A percentile compares a stretch with the other conserved stretches of the same genome.
Conservation (phyloP, 1,140 invertebrate genomes). For the Conus betulinus region DNA sequence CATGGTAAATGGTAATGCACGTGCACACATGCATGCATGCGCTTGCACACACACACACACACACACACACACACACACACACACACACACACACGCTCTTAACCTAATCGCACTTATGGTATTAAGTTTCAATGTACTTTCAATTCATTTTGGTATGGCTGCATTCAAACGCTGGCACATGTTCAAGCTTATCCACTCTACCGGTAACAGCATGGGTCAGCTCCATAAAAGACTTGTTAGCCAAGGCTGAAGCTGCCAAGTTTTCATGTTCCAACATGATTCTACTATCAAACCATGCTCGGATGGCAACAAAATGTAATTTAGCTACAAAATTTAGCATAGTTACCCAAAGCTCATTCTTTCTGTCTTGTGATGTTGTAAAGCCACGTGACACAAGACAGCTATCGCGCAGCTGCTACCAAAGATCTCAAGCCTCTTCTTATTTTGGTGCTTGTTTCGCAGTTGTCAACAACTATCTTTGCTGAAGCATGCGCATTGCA, state of each 20-base stretch:
- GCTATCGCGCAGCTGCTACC: not conserved
- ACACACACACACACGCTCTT: no score
- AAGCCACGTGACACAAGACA: not conserved
- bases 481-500: constrained; percentile 16
- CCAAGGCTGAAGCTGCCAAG: not conserved
- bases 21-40: no score
- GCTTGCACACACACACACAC: no score
- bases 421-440: not conserved
- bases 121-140: no score
- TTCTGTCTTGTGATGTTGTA: not conserved
- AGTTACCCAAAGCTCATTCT: constrained; percentile 18
- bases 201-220: no score
- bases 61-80: no score
- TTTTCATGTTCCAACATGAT: not conserved
- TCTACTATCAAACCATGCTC: not conserved
- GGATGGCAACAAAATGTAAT: not conserved
- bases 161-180: no score
- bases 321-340: not conserved
- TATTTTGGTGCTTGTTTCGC: constrained; percentile 14
- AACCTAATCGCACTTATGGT: no score
- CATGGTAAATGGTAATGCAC: no score
- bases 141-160: no score
- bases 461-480: constrained; percentile 35
- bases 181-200: no score
- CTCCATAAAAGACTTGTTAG: no score